Conservation (phyloP, 2,888 invertebrate genomes). For the Eupithecia subumbrata region DNA sequence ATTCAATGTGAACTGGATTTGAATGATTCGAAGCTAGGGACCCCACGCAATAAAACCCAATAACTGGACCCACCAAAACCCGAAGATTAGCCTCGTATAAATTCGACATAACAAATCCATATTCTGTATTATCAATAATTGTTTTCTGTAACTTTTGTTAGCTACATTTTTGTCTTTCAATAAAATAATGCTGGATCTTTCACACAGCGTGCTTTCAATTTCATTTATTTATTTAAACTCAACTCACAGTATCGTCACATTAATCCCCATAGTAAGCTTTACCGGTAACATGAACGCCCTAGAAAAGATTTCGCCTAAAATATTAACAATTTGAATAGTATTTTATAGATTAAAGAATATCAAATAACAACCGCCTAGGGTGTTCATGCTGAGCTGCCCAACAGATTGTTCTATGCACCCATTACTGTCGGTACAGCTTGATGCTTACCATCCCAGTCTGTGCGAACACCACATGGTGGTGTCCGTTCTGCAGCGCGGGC, state of each 20-base stretch:
- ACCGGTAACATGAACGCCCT: not conserved
- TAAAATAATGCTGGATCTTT: not conserved
- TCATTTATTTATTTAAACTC: not conserved
- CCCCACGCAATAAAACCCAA: not conserved
- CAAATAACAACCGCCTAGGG: not conserved
- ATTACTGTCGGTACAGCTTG: not conserved
- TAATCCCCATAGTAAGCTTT: not conserved
- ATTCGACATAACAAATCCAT: not conserved
- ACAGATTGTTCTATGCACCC: not conserved
- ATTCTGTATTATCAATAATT: not conserved
- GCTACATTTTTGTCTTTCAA: not conserved
- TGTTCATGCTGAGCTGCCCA: not conserved
- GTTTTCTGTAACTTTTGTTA: not conserved
- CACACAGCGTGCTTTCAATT: not conserved
- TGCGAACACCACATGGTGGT: slow-evolving; percentile 73
- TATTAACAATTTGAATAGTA: not conserved
- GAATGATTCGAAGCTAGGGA: not conserved
- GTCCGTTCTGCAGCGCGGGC: slow-evolving; percentile 80
- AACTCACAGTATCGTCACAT: not conserved
- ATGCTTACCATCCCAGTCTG: slow-evolving; percentile 77
- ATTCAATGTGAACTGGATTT: not conserved
- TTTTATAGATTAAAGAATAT: not conserved
- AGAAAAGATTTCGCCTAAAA: not conserved
- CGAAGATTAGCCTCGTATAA: not conserved
- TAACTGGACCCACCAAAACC: not conserved